These are phyloP conservation scores for Ophion costatus DNA, from an alignment of 2,888 invertebrate species.

Conservation along the genomic window DNA sequence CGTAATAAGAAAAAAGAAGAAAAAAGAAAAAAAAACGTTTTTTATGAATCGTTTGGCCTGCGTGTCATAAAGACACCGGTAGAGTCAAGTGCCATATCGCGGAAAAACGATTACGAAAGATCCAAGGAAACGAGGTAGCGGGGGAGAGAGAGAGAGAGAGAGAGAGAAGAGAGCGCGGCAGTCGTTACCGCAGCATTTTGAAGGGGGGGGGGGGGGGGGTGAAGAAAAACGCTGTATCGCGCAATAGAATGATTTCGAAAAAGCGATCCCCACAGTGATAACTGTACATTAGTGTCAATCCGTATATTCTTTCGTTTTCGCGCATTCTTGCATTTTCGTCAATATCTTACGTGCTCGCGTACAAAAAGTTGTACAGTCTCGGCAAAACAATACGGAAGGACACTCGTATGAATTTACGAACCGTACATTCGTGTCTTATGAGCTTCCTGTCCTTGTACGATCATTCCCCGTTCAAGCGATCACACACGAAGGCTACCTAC, in stretches of 20 bases:
- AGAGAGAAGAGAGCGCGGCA: background rate
- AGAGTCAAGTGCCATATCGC: slow-evolving; percentile 47
- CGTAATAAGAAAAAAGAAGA: background rate
- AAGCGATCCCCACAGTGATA: slow-evolving; percentile 3
- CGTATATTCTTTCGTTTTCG: slow-evolving; percentile 3
- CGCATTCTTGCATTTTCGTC: slow-evolving; percentile 58
- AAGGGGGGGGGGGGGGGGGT: background rate
- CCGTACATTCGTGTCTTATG: slow-evolving; percentile 9
- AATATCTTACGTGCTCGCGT: background rate
- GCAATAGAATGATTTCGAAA: slow-evolving; percentile 12
- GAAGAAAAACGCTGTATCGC: slow-evolving; percentile 46
- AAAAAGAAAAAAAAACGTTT: slow-evolving; percentile 11
- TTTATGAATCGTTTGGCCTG: slow-evolving; percentile 50
- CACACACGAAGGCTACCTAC: slow-evolving; percentile 56
- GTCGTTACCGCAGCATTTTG: no score
- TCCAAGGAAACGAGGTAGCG: slow-evolving; percentile 7
- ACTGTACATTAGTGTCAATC: slow-evolving; percentile 16
- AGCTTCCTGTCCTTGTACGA: slow-evolving; percentile 57
- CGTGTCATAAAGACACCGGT: slow-evolving; percentile 51
- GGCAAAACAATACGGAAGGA: slow-evolving; percentile 4
- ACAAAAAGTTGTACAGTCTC: background rate
- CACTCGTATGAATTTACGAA: slow-evolving; percentile 33
- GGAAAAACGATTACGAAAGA: slow-evolving; percentile 56
- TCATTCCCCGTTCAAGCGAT: slow-evolving; percentile 63
- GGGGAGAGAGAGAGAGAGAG: background rate